These are phyloP conservation scores for Corapipo altera DNA, from an alignment of 2,113 vertebrate genomes.

Conservation along the genomic window DNA sequence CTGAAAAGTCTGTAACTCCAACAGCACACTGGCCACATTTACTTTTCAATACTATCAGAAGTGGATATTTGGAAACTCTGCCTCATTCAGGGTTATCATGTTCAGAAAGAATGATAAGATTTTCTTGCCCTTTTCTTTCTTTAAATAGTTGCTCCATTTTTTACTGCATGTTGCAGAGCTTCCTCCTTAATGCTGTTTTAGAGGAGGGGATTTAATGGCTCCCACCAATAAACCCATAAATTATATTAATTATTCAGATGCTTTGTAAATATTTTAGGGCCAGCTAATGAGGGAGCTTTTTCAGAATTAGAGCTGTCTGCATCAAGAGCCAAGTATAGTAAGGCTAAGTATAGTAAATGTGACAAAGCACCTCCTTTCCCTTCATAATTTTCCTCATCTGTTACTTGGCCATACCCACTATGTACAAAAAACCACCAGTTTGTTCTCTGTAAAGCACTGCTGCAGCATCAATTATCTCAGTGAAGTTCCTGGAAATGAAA, in stretches of 20 bases:
- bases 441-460: not conserved
- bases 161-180: not conserved
- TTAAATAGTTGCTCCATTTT: slow-evolving; percentile 40
- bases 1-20: not conserved
- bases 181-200: not conserved
- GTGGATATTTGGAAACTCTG: not conserved
- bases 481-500: not conserved
- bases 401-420: not conserved
- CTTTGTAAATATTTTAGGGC: slow-evolving; percentile 59
- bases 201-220: not conserved
- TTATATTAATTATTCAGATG: slow-evolving; percentile 55
- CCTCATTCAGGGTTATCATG: not conserved
- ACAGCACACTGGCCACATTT: not conserved
- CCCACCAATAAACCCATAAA: slow-evolving; percentile 24
- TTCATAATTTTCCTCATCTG: not conserved
- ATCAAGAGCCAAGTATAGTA: not conserved
- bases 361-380: not conserved
- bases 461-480: not conserved
- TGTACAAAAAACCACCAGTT: not conserved
- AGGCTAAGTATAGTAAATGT: not conserved
- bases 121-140: slow-evolving; percentile 14
- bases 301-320: slow-evolving; percentile 1
- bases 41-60: not conserved
- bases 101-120: not conserved
- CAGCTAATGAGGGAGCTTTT: slow-evolving; percentile 43